Evolutionary conservation across 2,113 vertebrate genomes (phyloP), one percentile per base, ranked within the genome.

Genomic region (Lophura nycthemera): DNA sequence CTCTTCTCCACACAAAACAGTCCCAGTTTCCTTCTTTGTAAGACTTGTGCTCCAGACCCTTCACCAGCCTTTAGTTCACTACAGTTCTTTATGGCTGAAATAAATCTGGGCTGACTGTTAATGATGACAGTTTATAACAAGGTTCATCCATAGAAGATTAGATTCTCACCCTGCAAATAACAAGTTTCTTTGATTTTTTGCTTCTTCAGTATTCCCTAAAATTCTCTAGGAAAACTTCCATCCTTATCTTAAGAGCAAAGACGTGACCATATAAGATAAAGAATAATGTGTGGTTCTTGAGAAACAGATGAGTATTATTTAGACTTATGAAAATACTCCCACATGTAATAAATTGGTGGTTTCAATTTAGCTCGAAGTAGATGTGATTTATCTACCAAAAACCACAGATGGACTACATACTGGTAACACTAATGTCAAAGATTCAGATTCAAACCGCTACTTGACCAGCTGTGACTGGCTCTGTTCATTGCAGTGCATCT

Each of bases 311-410:
- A 79, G 14, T 64, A 40, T 18, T 70, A 15, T 63, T 92, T 73
- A 83, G 73, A 18, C 12, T 76, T 70, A 16, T 9, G 10, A 45
- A 45, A 20, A 56, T 83, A 72, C 2, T 8, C 8, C 29, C 36
- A 61, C 4, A 13, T 38, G 10, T 93, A 90, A 93, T 64, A 90
- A 88, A 83, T 57, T 45, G 8, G 11, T 83, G 72, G 36, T 86
- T 95, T 94, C 70, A 83, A 21, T 83, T 56, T 79, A 85, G 29
- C 38, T 85, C 34, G 24, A 34, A 3, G 7, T 34, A 59, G 30
- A 78, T 83, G n/a, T 54, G 66, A 88, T 82, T 78, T 81, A 89
- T 75, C 65, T 72, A 52, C 54, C 38, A 89, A 74, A 73, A 88
- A 75, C 16, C 36, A 89, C 67, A 77, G 87, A 15, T 13, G 86